A percentile compares a stretch with the other conserved stretches of the same genome.
These are phyloP conservation scores for Selene dorsalis DNA, from an alignment of 2,797 vertebrate species.

Conservation along the genomic window DNA sequence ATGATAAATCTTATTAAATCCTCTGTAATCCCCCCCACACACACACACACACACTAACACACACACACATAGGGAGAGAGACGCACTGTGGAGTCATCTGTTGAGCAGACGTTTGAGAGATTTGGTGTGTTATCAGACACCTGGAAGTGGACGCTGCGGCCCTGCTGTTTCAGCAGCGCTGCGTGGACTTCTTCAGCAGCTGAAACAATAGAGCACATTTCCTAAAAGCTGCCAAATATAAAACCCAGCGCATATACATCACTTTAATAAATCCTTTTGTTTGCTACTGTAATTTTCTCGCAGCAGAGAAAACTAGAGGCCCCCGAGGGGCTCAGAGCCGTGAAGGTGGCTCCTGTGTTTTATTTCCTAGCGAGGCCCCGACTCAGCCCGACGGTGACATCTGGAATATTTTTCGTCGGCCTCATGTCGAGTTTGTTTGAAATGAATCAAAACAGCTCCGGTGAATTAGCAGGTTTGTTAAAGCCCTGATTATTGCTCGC, in stretches of 20 bases:
- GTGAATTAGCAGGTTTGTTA: too few species aligned
- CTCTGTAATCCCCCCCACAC: constrained; percentile 25
- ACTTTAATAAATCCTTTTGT: too few species aligned
- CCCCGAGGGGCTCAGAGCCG: too few species aligned
- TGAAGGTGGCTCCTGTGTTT: too few species aligned
- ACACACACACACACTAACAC: constrained; percentile 28
- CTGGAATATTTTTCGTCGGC: too few species aligned
- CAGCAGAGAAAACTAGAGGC: not conserved
- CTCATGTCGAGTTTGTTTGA: too few species aligned
- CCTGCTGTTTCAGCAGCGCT: not conserved
- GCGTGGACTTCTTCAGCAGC: not conserved
- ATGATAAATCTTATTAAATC: constrained; percentile 53
- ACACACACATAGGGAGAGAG: constrained; percentile 1
- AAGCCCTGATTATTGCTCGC: too few species aligned
- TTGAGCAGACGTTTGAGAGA: not conserved
- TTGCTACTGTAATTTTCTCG: not conserved
- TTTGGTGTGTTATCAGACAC: constrained; percentile 19
- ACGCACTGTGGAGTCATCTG: not conserved
- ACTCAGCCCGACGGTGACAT: too few species aligned
- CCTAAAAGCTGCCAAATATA: not conserved
- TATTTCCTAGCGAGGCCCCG: too few species aligned
- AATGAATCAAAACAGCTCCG: too few species aligned
- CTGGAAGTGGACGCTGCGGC: not conserved
- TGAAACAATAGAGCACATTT: not conserved
- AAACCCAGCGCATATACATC: not conserved